These are phyloP conservation scores for Penaeus chinensis DNA, from an alignment of 1,140 invertebrate genomes.

Conservation along the genomic window DNA sequence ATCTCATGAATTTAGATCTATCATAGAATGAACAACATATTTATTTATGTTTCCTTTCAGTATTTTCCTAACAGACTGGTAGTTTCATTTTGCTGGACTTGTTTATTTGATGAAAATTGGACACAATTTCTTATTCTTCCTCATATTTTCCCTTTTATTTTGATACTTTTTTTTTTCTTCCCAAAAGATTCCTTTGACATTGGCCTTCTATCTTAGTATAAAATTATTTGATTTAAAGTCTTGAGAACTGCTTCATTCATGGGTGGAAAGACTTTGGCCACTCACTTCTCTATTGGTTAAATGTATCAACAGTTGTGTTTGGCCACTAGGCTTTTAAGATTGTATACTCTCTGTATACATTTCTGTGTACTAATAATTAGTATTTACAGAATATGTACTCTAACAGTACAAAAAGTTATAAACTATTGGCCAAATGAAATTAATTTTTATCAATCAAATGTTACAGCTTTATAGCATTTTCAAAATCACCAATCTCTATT, in stretches of 20 bases:
- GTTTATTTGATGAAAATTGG: neutral
- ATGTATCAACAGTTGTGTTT: too few relatives aligned
- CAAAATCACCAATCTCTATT: conserved; percentile 24
- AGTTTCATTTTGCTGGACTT: neutral
- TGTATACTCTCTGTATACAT: conserved; percentile 8
- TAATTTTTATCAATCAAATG: neutral
- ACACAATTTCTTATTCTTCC: neutral
- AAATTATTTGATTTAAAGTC: too few relatives aligned
- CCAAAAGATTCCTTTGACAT: too few relatives aligned
- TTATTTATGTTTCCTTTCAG: conserved; percentile 32
- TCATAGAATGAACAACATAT: conserved; percentile 28
- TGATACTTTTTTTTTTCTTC: neutral
- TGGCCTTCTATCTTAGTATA: too few relatives aligned
- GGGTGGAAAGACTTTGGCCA: too few relatives aligned
- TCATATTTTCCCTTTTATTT: neutral
- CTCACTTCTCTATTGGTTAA: too few relatives aligned
- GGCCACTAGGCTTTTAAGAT: too few relatives aligned
- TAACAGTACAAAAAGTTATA: conserved; percentile 1
- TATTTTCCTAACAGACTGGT: conserved; percentile 32
- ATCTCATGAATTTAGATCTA: conserved; percentile 42
- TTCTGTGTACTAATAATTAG: conserved; percentile 36
- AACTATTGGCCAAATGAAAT: conserved; percentile 11
- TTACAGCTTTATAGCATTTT: neutral
- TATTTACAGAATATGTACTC: too few relatives aligned
- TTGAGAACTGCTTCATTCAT: too few relatives aligned